A percentile compares a stretch with the other conserved stretches of the same genome.
These are phyloP conservation scores for Argyrosomus japonicus DNA, from an alignment of 2,113 vertebrate genomes.

Conservation along the genomic window DNA sequence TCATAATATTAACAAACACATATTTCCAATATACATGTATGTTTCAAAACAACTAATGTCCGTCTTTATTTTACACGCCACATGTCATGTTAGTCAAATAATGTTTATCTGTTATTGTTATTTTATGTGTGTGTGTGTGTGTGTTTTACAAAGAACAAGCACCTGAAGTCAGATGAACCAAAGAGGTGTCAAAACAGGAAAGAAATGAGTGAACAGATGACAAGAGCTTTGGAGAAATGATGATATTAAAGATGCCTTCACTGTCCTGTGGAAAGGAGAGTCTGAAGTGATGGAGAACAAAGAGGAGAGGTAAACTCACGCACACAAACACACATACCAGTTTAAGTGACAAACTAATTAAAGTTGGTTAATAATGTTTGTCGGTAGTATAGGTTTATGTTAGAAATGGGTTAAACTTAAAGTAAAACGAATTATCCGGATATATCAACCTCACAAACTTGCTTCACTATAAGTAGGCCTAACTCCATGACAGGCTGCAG, in stretches of 20 bases:
- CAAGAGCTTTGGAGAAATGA: slow-evolving; percentile 18
- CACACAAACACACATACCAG: neutral
- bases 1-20: neutral
- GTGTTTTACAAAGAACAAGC: neutral
- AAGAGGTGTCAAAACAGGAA: slow-evolving; percentile 1
- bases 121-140: too few relatives aligned
- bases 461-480: too few relatives aligned
- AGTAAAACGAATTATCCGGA: neutral
- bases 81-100: neutral
- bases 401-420: neutral
- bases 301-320: slow-evolving; percentile 66
- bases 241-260: slow-evolving; percentile 19
- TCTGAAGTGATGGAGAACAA: slow-evolving; percentile 75
- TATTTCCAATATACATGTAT: neutral
- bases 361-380: neutral
- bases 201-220: slow-evolving; percentile 12
- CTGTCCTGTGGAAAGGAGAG: slow-evolving; percentile 31
- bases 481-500: neutral
- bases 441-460: neutral
- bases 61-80: neutral
- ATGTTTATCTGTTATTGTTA: neutral
- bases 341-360: neutral
- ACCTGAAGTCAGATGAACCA: slow-evolving; percentile 14
- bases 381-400: neutral
- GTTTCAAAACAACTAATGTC: neutral